These are phyloP conservation scores for Mythimna vitellina DNA, from an alignment of 2,888 invertebrate species.

Conservation along the genomic window DNA sequence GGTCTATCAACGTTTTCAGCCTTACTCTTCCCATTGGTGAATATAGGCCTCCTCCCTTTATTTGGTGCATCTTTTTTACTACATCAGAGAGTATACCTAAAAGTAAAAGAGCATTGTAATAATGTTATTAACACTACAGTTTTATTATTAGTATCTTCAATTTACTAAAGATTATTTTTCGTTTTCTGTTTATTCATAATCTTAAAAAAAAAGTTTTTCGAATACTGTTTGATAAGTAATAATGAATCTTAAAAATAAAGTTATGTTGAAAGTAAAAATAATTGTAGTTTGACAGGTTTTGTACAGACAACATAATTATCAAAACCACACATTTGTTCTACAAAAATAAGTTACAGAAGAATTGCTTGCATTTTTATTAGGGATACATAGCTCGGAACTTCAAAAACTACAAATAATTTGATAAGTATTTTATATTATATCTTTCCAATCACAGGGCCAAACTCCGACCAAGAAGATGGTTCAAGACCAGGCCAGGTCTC, in stretches of 20 bases:
- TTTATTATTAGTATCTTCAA: not conserved
- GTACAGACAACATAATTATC: not conserved
- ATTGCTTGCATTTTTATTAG: not conserved
- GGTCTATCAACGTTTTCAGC: not conserved
- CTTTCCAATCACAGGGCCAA: constrained; percentile 87
- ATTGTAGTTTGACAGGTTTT: not conserved
- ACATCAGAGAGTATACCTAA: too few species aligned
- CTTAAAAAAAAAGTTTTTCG: too few species aligned
- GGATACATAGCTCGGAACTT: too few species aligned
- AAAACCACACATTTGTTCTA: not conserved
- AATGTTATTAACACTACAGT: too few species aligned
- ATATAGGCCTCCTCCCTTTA: not conserved
- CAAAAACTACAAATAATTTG: not conserved
- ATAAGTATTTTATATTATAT: not conserved
- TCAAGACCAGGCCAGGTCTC: constrained; percentile 93
- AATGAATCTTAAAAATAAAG: not conserved
- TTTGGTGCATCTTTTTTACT: not conserved
- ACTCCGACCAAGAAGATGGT: constrained; percentile 94
- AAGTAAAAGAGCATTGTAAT: too few species aligned
- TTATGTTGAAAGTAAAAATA: too few species aligned
- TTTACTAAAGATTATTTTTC: too few species aligned
- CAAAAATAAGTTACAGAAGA: too few species aligned
- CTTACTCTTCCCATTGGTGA: not conserved
- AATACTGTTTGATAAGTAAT: not conserved
- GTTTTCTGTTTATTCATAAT: not conserved